phyloP scores from a whole-genome alignment of 2,888 invertebrate genomes.

The Ganaspis brasiliensis region DNA sequence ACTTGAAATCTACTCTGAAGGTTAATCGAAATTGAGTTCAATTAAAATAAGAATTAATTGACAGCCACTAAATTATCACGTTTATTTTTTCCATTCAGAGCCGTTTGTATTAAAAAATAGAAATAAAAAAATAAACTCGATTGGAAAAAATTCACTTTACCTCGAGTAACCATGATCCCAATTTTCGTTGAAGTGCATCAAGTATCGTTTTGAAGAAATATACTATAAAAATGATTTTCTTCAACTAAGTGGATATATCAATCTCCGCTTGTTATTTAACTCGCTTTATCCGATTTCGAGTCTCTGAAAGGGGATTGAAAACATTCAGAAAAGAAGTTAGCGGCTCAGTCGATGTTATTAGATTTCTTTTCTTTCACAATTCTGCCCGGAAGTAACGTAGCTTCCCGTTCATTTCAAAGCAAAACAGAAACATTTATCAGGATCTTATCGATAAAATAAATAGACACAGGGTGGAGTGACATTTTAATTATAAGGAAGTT shows the following conservation, averaged over 20 bases:
- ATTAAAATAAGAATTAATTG: too few relatives aligned
- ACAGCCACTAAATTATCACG: too few relatives aligned
- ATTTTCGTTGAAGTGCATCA: background rate
- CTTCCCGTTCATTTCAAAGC: conserved; percentile 45
- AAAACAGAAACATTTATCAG: conserved; percentile 72
- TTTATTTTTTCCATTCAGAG: too few relatives aligned
- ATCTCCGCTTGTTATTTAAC: conserved; percentile 25
- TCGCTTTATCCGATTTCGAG: conserved; percentile 26
- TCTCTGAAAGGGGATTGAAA: conserved; percentile 37
- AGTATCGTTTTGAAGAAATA: conserved; percentile 1
- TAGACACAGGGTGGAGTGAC: conserved; percentile 52
- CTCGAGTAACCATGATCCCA: background rate
- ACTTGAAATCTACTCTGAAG: too few relatives aligned
- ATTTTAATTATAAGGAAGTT: conserved; percentile 31
- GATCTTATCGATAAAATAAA: conserved; percentile 70
- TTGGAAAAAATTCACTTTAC: background rate
- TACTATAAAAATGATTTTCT: background rate
- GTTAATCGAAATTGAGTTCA: too few relatives aligned
- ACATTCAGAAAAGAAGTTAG: conserved; percentile 51
- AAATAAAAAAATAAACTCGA: background rate
- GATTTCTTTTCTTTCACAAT: conserved; percentile 68
- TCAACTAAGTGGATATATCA: conserved; percentile 26
- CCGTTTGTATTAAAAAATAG: too few relatives aligned
- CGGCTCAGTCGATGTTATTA: conserved; percentile 68
- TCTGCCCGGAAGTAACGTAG: conserved; percentile 52